phyloP scores from a whole-genome alignment of 2,888 invertebrate genomes.

The Adelognathus sp. region DNA sequence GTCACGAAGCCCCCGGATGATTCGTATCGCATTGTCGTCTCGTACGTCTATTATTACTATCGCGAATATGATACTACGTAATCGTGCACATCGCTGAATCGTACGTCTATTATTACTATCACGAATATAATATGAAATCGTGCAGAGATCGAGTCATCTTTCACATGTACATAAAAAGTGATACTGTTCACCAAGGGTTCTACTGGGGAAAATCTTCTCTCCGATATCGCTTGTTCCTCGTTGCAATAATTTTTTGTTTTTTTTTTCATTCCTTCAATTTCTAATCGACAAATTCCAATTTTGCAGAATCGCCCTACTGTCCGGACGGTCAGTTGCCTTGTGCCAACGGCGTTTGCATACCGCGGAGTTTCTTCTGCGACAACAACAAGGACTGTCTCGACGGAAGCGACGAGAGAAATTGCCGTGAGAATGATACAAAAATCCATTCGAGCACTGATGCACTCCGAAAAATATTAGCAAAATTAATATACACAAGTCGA shows the following conservation, averaged over 20 bases:
- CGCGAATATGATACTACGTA: too few relatives aligned
- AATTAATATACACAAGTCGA: too few relatives aligned
- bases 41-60: too few relatives aligned
- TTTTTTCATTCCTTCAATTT: neutral
- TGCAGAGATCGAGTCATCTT: slow-evolving; percentile 1
- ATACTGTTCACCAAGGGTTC: neutral
- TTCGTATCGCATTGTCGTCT: too few relatives aligned
- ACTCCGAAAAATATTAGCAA: neutral
- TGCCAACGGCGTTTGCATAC: slow-evolving; percentile 84
- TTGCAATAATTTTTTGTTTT: neutral
- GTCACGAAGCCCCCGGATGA: neutral
- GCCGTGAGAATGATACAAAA: slow-evolving; percentile 80
- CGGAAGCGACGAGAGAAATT: slow-evolving; percentile 85
- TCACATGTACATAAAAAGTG: slow-evolving; percentile 43
- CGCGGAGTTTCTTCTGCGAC: slow-evolving; percentile 84
- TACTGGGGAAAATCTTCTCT: neutral
- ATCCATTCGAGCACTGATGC: neutral
- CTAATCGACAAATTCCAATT: slow-evolving; percentile 36
- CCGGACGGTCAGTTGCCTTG: slow-evolving; percentile 82
- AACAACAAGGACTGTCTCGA: slow-evolving; percentile 83
- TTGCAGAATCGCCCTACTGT: slow-evolving; percentile 70
- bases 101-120: slow-evolving; percentile 3
- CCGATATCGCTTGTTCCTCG: neutral
- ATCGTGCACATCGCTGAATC: slow-evolving; percentile 59
- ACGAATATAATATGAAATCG: slow-evolving; percentile 20